These are phyloP conservation scores for Drosophila kanapiae DNA, from an alignment of 1,140 invertebrate species.

Conservation along the genomic window DNA sequence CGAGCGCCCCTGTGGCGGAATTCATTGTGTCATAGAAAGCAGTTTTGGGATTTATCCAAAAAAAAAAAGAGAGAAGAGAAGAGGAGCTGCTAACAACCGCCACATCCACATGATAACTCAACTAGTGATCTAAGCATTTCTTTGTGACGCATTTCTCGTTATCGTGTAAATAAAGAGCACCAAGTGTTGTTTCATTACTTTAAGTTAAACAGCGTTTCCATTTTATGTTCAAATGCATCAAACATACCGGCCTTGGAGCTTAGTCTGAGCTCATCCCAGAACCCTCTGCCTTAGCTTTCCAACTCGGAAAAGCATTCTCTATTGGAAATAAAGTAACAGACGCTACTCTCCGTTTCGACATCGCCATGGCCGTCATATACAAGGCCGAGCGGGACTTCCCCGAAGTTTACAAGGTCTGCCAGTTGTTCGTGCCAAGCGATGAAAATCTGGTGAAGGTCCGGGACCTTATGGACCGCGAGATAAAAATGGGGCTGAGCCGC, in stretches of 20 bases:
- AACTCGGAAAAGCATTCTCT: constrained; percentile 74
- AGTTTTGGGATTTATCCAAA: constrained; percentile 6
- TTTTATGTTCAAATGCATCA: constrained; percentile 62
- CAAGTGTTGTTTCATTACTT: constrained; percentile 63
- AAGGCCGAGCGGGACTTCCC: constrained; percentile 54
- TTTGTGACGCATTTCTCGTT: constrained; percentile 64
- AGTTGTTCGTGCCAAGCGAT: constrained; percentile 35
- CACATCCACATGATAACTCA: constrained; percentile 52
- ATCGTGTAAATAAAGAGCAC: constrained; percentile 74
- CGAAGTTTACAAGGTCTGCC: constrained; percentile 53
- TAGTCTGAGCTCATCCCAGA: constrained; percentile 86
- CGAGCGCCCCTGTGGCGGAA: constrained; percentile 57
- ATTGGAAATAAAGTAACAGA: neutral
- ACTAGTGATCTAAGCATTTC: constrained; percentile 72
- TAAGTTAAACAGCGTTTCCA: constrained; percentile 86
- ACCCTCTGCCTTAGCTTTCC: neutral
- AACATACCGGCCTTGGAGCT: constrained; percentile 85
- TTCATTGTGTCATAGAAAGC: constrained; percentile 78
- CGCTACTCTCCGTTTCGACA: neutral
- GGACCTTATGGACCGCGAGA: constrained; percentile 83
- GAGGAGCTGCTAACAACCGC: constrained; percentile 26
- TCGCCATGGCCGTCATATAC: constrained; percentile 2
- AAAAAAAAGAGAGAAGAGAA: constrained; percentile 9
- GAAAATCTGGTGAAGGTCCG: constrained; percentile 27
- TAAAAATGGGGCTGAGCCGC: constrained; percentile 92